Conservation (phyloP, 2,797 vertebrate genomes). For the Triplophysa yarkandensis region DNA sequence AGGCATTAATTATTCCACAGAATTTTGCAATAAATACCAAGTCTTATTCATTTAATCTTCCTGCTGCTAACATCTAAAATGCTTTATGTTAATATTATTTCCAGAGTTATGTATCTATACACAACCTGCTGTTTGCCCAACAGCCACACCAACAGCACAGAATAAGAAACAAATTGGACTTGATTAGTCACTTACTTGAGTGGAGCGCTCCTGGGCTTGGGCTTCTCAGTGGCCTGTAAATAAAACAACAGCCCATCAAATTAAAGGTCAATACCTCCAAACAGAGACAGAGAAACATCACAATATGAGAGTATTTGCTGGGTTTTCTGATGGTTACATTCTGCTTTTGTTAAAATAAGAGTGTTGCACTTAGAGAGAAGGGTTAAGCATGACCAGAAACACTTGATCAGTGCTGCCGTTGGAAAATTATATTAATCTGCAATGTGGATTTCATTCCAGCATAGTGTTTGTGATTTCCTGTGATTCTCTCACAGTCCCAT, state of each 20-base stretch:
- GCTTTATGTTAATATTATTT: background rate
- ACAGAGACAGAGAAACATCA: slow-evolving; percentile 6
- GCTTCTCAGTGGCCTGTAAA: slow-evolving; percentile 82
- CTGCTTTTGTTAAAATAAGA: slow-evolving; percentile 22
- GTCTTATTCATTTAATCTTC: background rate
- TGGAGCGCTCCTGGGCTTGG: slow-evolving; percentile 81
- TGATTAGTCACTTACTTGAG: slow-evolving; percentile 78
- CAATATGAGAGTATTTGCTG: slow-evolving; percentile 1
- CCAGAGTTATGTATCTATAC: background rate
- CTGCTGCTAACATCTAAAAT: background rate
- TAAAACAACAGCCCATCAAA: slow-evolving; percentile 59
- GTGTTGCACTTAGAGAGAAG: slow-evolving; percentile 48
- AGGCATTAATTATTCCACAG: background rate
- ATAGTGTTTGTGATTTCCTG: slow-evolving; percentile 21
- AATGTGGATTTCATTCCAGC: slow-evolving; percentile 19
- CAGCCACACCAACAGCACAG: slow-evolving; percentile 18
- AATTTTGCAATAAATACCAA: background rate
- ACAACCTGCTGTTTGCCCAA: slow-evolving; percentile 25
- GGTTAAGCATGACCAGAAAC: slow-evolving; percentile 34
- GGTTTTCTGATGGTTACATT: slow-evolving; percentile 19
- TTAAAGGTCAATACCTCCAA: slow-evolving; percentile 5
- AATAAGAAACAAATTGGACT: slow-evolving; percentile 21
- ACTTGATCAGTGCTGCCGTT: slow-evolving; percentile 51
- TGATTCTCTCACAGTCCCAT: background rate
- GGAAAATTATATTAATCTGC: slow-evolving; percentile 49